These are phyloP conservation scores for Marcusenius ussheri DNA, from an alignment of 2,113 vertebrate genomes.

Conservation along the genomic window DNA sequence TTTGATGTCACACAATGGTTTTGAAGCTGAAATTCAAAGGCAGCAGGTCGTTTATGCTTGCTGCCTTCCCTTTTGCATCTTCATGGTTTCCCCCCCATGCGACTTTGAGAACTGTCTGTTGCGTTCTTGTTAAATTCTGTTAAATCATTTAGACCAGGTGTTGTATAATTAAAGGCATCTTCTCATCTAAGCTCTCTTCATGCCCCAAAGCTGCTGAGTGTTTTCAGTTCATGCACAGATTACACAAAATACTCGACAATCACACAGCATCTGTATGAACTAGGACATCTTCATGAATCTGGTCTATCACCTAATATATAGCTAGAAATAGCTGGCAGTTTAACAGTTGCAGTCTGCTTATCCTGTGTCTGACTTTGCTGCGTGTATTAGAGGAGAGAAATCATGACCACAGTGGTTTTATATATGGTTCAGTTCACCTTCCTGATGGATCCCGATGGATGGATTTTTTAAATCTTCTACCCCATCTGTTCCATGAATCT, in stretches of 20 bases:
- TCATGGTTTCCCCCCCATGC: background rate
- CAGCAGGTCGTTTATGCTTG: background rate
- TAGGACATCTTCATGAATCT: background rate
- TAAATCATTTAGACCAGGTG: background rate
- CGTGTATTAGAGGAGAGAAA: background rate
- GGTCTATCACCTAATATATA: background rate
- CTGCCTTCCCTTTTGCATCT: background rate
- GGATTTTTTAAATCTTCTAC: background rate
- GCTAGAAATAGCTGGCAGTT: background rate
- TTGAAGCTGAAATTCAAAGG: background rate
- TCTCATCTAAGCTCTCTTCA: background rate
- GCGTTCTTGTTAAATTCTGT: background rate
- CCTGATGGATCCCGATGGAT: background rate
- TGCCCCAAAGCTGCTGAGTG: background rate
- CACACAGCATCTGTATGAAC: background rate
- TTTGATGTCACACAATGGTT: background rate
- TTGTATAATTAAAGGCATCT: background rate
- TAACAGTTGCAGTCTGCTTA: background rate
- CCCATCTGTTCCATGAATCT: background rate
- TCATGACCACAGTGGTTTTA: background rate
- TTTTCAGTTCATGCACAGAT: background rate
- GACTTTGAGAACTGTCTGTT: background rate
- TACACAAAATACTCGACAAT: background rate
- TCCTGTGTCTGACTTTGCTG: background rate
- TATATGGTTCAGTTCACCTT: background rate